Base-by-base conservation (phyloP, 1,140 invertebrate species). In the Drosophila truncata region DNA sequence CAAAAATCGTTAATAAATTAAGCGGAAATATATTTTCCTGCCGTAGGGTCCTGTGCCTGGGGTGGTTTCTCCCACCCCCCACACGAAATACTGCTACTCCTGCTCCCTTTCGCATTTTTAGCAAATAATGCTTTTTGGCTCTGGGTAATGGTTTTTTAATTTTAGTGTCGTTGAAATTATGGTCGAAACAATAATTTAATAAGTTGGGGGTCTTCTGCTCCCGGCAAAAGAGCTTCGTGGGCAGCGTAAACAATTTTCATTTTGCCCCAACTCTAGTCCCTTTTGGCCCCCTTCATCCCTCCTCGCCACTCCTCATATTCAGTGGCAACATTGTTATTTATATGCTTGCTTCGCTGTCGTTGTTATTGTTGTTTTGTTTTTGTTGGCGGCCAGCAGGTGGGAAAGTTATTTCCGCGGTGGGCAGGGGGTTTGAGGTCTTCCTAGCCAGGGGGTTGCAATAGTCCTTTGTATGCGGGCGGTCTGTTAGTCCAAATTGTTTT, bases 1-100 rank as follows among this genome's bases (percentile, higher is more conserved):
- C 80, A 84, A 88, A 91, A 91, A 91, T 90, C 80, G 90, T 90
- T 91, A 91, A 90, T 91, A 91, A 91, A 91, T 91, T 91, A 91
- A 91, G 90, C 90, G 90, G 90, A 91, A 91, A 87, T 87, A 83
- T 87, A 86, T 87, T 87, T 80, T 84, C 57, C 80, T 60, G 64
- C 66, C 60, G 69, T 50, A 64, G 75, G 18, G 18, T 7, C 60
- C 63, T 37, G 35, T 37, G 31, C 31, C 11, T 33, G 23, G 69
- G 74, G 69, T 47, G 39, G 9, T 29, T 35, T 18, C 23, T 14
- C 49, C 13, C 18, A 18, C 41, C 4, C 44, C 9, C 33, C n/a
- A 27, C 27, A 27, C 31, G n/a, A n/a, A n/a, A n/a, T n/a, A n/a
- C n/a, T n/a, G n/a, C 39, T 20, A 20, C 46, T n/a, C 46, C 25